Base-by-base conservation (phyloP, 2,888 invertebrate species). In the Trissoscelio sp. region DNA sequence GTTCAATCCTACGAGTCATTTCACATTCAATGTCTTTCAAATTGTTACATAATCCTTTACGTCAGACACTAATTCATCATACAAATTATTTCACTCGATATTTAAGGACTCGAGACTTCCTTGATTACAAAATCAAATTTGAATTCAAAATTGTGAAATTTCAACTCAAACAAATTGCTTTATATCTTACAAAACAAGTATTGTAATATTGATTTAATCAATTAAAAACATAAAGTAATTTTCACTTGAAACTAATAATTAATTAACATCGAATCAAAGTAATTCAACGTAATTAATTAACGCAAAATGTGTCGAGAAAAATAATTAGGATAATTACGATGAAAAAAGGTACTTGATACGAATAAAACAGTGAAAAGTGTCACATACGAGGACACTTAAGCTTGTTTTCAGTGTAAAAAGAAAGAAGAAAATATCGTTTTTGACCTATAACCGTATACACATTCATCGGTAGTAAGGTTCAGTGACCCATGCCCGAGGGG, bases 401-500 rank as follows among this genome's bases (percentile, higher is more conserved):
- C 58, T 67, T 58, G n/a, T 67, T 64, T 58, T 24, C 14, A 53
- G 11, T 4, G 5, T 1, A 53, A 20, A 55, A 60, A 16, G 58
- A 57, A 20, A 51, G 42, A 73, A 78, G 57, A 34, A 57, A 84
- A 78, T 79, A 74, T 83, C 18, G 83, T 81, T 78, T 83, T 74
- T 83, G 83, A 86, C 84, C 85, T 83, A 84, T 84, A 85, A 85
- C 82, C 82, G 83, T 72, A 72, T 55, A 48, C 48, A 69, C 73
- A 84, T 81, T 81, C 80, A 81, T 79, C 85, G 81, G 81, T 88
- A 87, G 85, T 87, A 90, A 90, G 90, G 90, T 91, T 89, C 90
- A 90, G 87, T 90, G 91, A 91, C 90, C 91, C 91, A 88, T 89
- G 90, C 88, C 89, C 87, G 88, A 88, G 88, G 90, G 90, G 88